Conservation (phyloP, 2,888 invertebrate genomes). For the Anthophora plumipes region DNA sequence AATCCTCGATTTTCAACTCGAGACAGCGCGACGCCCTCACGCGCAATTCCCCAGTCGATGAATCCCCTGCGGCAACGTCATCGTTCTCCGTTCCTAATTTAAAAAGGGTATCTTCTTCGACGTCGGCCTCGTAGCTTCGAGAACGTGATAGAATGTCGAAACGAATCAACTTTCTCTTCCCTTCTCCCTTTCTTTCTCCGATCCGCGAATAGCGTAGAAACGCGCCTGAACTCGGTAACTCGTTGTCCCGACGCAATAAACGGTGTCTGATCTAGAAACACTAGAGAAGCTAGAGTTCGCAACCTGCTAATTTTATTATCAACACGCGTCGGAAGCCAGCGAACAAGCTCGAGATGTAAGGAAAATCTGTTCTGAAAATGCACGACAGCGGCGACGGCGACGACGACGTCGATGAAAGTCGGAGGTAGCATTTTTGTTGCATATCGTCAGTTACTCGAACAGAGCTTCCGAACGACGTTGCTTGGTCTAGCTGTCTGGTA, state of each 20-base stretch:
- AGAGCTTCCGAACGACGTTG: too few species aligned
- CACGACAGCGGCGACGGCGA: too few species aligned
- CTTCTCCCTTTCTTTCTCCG: not conserved
- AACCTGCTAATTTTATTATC: constrained; percentile 56
- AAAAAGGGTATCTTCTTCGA: constrained; percentile 22
- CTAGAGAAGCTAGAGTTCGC: constrained; percentile 18
- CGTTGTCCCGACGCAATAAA: constrained; percentile 41
- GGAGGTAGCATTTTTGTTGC: too few species aligned
- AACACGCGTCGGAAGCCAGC: constrained; percentile 2
- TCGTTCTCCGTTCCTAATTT: constrained; percentile 35
- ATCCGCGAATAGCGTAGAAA: constrained; percentile 26
- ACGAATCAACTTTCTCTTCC: constrained; percentile 41
- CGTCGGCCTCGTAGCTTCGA: not conserved
- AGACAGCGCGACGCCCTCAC: constrained; percentile 76
- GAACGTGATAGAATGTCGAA: constrained; percentile 30
- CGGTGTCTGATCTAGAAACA: constrained; percentile 56
- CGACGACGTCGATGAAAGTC: too few species aligned
- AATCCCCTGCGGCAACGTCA: too few species aligned
- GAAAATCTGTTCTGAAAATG: too few species aligned
- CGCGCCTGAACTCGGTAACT: not conserved
- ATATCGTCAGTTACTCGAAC: too few species aligned
- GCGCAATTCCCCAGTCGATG: constrained; percentile 34
- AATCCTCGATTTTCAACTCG: constrained; percentile 68
- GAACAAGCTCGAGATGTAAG: not conserved
- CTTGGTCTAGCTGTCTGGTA: constrained; percentile 50